phyloP scores from a whole-genome alignment of 2,797 vertebrate genomes.

The Halcyon chelicuti region DNA sequence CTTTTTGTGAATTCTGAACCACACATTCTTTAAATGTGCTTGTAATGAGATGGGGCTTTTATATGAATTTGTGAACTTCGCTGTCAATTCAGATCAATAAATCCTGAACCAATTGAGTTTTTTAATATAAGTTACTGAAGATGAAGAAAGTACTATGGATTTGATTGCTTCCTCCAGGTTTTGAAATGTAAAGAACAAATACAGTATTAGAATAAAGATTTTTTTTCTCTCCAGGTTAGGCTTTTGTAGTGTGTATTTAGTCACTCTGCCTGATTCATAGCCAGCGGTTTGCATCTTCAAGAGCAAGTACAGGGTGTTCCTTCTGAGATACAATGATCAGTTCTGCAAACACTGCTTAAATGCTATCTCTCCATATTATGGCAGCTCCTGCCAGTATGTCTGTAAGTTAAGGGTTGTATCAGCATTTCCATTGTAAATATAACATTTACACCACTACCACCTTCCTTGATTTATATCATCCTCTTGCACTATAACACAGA shows the following conservation, averaged over 20 bases:
- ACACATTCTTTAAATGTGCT: slow-evolving; percentile 51
- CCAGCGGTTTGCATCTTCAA: slow-evolving; percentile 39
- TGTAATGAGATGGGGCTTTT: slow-evolving; percentile 71
- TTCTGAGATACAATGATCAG: slow-evolving; percentile 56
- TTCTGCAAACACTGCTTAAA: slow-evolving; percentile 52
- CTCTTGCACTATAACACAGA: slow-evolving; percentile 1
- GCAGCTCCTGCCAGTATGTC: slow-evolving; percentile 19
- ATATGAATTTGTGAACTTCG: slow-evolving; percentile 74
- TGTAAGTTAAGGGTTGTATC: slow-evolving; percentile 40
- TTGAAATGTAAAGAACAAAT: slow-evolving; percentile 73
- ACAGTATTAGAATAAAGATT: slow-evolving; percentile 25
- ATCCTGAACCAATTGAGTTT: slow-evolving; percentile 64
- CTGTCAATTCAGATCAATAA: slow-evolving; percentile 78
- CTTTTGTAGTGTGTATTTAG: slow-evolving; percentile 23
- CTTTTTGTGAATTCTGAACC: slow-evolving; percentile 50
- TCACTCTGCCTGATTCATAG: slow-evolving; percentile 54
- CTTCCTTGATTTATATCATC: slow-evolving; percentile 53
- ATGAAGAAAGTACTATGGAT: slow-evolving; percentile 54
- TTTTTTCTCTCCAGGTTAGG: slow-evolving; percentile 8
- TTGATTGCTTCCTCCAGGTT: slow-evolving; percentile 69
- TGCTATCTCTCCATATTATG: slow-evolving; percentile 9
- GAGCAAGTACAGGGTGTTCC: slow-evolving; percentile 47
- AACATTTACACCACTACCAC: slow-evolving; percentile 55
- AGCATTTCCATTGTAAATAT: slow-evolving; percentile 67
- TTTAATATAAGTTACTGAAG: slow-evolving; percentile 68